Percentiles rank a stretch among this genome's conserved stretches.
Conservation (phyloP, 1,140 invertebrate species). For the Drosophila elegans region DNA sequence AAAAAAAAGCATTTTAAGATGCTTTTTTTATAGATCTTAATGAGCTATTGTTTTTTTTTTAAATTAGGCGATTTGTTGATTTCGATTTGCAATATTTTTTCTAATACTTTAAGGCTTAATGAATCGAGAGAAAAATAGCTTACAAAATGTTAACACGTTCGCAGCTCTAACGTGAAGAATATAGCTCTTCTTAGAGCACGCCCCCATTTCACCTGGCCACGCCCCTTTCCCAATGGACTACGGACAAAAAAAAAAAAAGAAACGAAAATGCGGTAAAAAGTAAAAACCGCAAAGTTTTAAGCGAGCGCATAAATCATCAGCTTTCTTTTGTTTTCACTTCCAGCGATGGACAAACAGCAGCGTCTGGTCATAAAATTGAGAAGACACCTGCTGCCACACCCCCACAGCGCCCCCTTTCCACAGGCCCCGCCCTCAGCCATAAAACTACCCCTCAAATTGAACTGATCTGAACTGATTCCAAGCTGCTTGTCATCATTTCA, state of each 20-base stretch:
- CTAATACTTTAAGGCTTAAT: too few relatives aligned
- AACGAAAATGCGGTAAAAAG: constrained; percentile 1
- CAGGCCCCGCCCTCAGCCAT: background rate
- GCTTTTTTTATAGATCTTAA: too few relatives aligned
- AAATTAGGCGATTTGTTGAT: too few relatives aligned
- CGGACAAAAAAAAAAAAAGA: background rate
- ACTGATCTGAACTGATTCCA: constrained; percentile 6
- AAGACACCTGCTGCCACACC: constrained; percentile 28
- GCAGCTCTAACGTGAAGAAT: background rate
- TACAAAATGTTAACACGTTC: background rate
- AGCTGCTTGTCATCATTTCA: background rate
- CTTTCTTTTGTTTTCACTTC: constrained; percentile 48
- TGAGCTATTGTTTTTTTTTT: too few relatives aligned
- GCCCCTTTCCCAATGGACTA: constrained; percentile 13
- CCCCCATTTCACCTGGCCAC: constrained; percentile 26
- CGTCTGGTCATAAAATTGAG: constrained; percentile 47
- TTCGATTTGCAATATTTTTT: too few relatives aligned
- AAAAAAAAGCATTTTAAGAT: too few relatives aligned
- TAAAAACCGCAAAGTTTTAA: constrained; percentile 42
- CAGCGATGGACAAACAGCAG: constrained; percentile 37
- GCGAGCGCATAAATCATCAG: constrained; percentile 43
- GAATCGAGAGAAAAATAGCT: too few relatives aligned
- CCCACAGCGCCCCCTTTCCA: background rate
- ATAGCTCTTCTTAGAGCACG: background rate
- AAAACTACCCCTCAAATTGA: background rate